Conservation (phyloP, 2,113 vertebrate genomes). For the Abramis brama region DNA sequence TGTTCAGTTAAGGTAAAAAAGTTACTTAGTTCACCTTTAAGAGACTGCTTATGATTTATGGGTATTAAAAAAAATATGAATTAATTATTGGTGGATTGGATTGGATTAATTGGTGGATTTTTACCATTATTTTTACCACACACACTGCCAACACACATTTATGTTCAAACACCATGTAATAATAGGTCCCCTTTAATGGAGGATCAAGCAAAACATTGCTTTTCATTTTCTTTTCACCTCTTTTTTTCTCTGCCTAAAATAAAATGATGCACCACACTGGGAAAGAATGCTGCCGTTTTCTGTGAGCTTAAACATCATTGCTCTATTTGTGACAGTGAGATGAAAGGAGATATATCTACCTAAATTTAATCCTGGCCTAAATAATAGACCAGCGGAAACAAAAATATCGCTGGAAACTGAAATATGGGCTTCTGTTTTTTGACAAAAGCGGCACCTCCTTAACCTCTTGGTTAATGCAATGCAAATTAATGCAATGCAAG, state of each 20-base stretch:
- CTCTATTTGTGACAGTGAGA: not conserved
- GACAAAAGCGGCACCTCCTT: not conserved
- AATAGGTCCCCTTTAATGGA: not conserved
- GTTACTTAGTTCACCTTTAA: no score
- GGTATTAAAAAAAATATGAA: no score
- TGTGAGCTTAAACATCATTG: not conserved
- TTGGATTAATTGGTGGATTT: no score
- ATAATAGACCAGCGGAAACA: not conserved
- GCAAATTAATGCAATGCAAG: not conserved
- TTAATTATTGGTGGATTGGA: no score
- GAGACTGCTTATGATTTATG: no score
- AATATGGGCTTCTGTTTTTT: not conserved
- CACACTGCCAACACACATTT: no score
- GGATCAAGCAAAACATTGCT: conserved; percentile 28
- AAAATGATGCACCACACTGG: conserved; percentile 36
- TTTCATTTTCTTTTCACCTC: not conserved
- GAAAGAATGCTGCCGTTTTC: not conserved
- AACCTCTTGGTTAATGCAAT: not conserved
- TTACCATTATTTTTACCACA: no score
- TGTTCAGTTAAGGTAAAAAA: no score
- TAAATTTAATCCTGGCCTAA: conserved; percentile 1
- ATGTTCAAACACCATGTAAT: no score
- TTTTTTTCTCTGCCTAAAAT: conserved; percentile 11
- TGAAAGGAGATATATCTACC: not conserved
- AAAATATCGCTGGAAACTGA: not conserved